Base-by-base conservation (phyloP, 2,888 invertebrate species). In the Drosophila subquinaria region DNA sequence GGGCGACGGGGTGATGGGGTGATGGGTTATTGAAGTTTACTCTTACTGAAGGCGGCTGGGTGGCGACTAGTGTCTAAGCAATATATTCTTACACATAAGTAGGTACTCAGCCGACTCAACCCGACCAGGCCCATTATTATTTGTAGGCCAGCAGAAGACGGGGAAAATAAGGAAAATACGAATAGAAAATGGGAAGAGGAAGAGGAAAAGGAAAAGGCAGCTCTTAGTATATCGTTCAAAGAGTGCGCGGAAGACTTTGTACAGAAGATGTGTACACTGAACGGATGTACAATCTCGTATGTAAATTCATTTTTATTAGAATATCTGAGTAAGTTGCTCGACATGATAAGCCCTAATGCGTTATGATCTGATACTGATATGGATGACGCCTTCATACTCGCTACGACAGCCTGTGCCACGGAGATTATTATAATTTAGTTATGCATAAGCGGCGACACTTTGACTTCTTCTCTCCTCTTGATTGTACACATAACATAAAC, bases 361-460 rank as follows among this genome's bases (percentile, higher is more conserved):
- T 78, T 82, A 85, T 88, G 86, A 89, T 89, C 82, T 78, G 78
- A 78, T 76, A 71, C 86, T 84, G 88, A 89, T 86, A 86, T 53
- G 84, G 74, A 77, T 86, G 81, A 81, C 62, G 71, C 52, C 63
- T 69, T 67, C 71, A 62, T 63, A 35, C 27, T 48, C 33, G 53
- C 23, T 52, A 56, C 51, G 57, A 47, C 59, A 60, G 59, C 27
- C 59, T 27, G 48, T 20, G 43, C 33, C 33, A 57, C 35, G 13
- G 35, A 80, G 80, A 82, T 83, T 82, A 82, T 72, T 80, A 83
- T 80, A 83, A 84, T 80, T 83, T 78, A 71, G 78, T 71, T 82
- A 69, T 65, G 73, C 69, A 77, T 69, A 74, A 50, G 60, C 65
- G 69, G 60, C 62, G 63, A 68, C 71, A 67, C 77, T 77, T 63